A percentile compares a stretch with the other conserved stretches of the same genome.
Evolutionary conservation across 2,888 invertebrate genomes (phyloP).

Genomic region (Caenorhabditis imperialis): DNA sequence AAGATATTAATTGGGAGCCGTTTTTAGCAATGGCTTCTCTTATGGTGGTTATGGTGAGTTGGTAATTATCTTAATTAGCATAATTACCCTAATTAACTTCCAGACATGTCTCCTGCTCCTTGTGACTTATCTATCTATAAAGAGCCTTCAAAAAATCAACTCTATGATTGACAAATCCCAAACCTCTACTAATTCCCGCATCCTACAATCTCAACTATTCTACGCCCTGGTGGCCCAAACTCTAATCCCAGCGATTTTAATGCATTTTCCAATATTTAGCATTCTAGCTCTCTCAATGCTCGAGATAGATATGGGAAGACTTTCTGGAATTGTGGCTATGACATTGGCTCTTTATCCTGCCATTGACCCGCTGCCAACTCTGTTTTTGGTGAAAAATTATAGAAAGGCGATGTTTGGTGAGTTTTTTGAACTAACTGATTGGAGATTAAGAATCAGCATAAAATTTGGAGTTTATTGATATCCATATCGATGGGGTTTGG

Average conservation of each 20-base stretch:
- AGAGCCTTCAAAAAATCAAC: not conserved
- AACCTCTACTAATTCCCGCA: not conserved
- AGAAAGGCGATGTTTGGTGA: not conserved
- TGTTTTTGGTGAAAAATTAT: slow-evolving; percentile 15
- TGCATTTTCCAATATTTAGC: not conserved
- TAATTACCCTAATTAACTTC: no score
- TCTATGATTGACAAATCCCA: no score
- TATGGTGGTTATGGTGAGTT: not conserved
- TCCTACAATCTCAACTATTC: not conserved
- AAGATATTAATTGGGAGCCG: not conserved
- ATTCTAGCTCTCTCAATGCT: not conserved
- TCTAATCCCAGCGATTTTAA: not conserved
- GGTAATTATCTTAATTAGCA: no score
- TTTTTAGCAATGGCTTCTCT: not conserved
- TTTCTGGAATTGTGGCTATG: not conserved
- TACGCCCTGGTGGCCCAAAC: not conserved
- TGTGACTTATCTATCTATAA: not conserved
- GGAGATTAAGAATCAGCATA: no score
- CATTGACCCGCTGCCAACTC: not conserved
- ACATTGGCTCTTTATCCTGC: not conserved
- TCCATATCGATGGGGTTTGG: no score
- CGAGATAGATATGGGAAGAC: not conserved
- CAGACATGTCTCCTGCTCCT: not conserved
- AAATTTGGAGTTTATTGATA: no score
- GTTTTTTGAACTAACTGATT: no score